These are phyloP conservation scores for Mesochorus sp. DNA, from an alignment of 2,888 invertebrate species.

Conservation along the genomic window DNA sequence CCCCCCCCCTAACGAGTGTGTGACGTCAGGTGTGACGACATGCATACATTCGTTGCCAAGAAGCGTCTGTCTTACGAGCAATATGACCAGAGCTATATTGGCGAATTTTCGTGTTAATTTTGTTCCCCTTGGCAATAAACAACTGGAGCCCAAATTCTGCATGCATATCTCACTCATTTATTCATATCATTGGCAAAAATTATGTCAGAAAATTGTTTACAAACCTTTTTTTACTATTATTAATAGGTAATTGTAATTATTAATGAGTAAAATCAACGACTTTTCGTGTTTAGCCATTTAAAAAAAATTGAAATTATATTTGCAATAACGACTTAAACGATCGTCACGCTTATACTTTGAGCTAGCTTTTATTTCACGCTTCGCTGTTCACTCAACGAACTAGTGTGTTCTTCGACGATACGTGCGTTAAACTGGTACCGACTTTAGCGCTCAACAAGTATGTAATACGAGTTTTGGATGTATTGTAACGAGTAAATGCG, in stretches of 20 bases:
- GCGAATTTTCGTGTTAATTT: slow-evolving; percentile 31
- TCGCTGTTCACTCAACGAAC: slow-evolving; percentile 60
- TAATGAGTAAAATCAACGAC: too few relatives aligned
- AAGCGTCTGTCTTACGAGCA: slow-evolving; percentile 64
- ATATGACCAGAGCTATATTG: slow-evolving; percentile 14
- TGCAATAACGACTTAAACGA: too few relatives aligned
- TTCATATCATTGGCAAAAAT: too few relatives aligned
- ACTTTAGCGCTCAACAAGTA: slow-evolving; percentile 46
- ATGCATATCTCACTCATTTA: too few relatives aligned
- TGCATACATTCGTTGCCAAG: slow-evolving; percentile 65
- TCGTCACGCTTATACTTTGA: slow-evolving; percentile 61
- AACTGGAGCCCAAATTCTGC: too few relatives aligned
- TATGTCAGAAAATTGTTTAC: too few relatives aligned
- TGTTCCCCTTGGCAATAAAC: slow-evolving; percentile 12
- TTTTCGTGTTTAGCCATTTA: too few relatives aligned
- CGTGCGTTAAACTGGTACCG: slow-evolving; percentile 8
- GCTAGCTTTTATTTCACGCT: slow-evolving; percentile 55
- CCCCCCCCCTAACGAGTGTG: slow-evolving; percentile 80
- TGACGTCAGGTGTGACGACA: slow-evolving; percentile 82
- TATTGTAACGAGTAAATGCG: not conserved
- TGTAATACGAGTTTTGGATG: not conserved
- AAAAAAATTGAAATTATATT: too few relatives aligned
- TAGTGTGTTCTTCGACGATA: slow-evolving; percentile 39
- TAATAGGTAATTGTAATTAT: too few relatives aligned
- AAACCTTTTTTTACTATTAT: too few relatives aligned